Conservation (phyloP, 2,113 vertebrate genomes). For the Gadus chalcogrammus region DNA sequence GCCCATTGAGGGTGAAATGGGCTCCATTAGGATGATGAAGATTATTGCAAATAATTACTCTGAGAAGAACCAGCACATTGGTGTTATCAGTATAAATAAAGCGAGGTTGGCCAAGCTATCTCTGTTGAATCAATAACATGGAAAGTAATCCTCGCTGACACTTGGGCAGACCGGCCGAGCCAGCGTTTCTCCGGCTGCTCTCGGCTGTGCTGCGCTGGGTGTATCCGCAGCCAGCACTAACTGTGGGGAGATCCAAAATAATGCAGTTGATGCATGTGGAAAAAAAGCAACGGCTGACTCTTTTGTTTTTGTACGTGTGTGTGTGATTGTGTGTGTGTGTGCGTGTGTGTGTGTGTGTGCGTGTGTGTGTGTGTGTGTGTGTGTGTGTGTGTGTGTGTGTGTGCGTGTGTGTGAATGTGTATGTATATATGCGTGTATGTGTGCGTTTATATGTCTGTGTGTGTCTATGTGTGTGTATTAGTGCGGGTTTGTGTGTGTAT, state of each 20-base stretch:
- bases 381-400: conserved; percentile 20
- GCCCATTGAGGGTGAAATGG: conserved; percentile 6
- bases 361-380: conserved; percentile 31
- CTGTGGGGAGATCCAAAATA: conserved; percentile 46
- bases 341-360: not conserved
- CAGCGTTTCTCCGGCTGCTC: conserved; percentile 22
- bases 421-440: not conserved
- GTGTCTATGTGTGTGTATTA: no score
- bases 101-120: conserved; percentile 16
- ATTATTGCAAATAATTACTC: conserved; percentile 2
- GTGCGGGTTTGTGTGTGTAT: no score
- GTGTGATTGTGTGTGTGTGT: no score
- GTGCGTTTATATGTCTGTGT: not conserved
- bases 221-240: conserved; percentile 43
- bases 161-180: conserved; percentile 25
- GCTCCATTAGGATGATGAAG: conserved; percentile 9
- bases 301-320: conserved; percentile 29
- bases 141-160: conserved; percentile 23
- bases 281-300: conserved; percentile 43
- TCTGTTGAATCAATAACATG: conserved; percentile 35
- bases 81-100: conserved; percentile 40
- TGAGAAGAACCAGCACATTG: not conserved
- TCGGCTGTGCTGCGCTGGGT: conserved; percentile 18
- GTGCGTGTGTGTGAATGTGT: conserved; percentile 11
- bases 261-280: conserved; percentile 45